phyloP scores from a whole-genome alignment of 2,888 invertebrate genomes.

The Cephus nigrinus region DNA sequence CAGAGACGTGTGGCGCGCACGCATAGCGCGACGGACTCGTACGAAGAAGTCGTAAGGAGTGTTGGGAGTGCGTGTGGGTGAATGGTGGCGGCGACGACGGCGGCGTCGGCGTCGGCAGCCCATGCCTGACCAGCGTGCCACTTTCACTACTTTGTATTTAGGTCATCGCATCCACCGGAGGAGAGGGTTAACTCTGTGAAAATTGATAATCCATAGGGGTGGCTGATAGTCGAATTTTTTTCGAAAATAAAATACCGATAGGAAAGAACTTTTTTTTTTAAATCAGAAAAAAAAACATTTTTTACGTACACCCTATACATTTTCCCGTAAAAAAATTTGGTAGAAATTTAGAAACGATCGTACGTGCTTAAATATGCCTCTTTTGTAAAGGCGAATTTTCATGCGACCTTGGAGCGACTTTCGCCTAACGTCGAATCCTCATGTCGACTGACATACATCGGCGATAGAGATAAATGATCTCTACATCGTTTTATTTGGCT shows the following conservation, averaged over 20 bases:
- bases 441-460: background rate
- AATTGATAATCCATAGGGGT: slow-evolving; percentile 2
- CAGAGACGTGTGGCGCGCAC: slow-evolving; percentile 6
- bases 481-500: background rate
- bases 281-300: no score
- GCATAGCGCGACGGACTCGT: slow-evolving; percentile 7
- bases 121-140: slow-evolving; percentile 64
- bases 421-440: slow-evolving; percentile 31
- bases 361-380: background rate
- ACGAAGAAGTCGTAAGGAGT: background rate
- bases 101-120: slow-evolving; percentile 49
- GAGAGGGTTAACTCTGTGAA: slow-evolving; percentile 26
- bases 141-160: slow-evolving; percentile 65
- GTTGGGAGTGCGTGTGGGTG: slow-evolving; percentile 10
- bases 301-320: no score
- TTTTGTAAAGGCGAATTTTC: slow-evolving; percentile 2
- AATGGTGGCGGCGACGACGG: slow-evolving; percentile 22
- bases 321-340: no score
- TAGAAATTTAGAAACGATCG: background rate
- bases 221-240: background rate
- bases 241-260: background rate
- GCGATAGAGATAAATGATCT: slow-evolving; percentile 1
- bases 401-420: slow-evolving; percentile 43
- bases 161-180: slow-evolving; percentile 61
- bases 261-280: background rate